Base-by-base conservation (phyloP, 2,113 vertebrate genomes). In the Irena cyanogastra region DNA sequence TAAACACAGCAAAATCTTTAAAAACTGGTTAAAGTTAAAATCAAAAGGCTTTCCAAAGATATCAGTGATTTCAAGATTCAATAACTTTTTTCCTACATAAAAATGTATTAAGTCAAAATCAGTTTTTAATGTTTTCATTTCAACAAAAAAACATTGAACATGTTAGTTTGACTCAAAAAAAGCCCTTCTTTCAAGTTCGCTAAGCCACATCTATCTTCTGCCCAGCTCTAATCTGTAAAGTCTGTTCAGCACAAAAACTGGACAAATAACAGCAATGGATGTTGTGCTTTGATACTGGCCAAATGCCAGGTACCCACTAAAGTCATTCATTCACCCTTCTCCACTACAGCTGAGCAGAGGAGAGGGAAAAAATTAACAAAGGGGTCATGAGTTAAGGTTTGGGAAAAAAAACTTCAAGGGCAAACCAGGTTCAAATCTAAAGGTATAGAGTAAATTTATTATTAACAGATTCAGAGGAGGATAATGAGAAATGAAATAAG, bases 401-500 rank as follows among this genome's bases (percentile, higher is more conserved):
- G 13, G 33, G 41, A 45, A 74, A 74, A n/a, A n/a, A 45, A 45
- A 45, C 7, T 44, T 35, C 13, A 74, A 74, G 13, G 39, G 70
- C 31, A 56, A 72, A 56, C 26, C 13, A 56, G 7, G 13, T 7
- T 44, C 52, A 44, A n/a, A 56, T n/a, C 17, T 20, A n/a, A 74
- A 56, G 30, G 17, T n/a, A n/a, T n/a, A 20, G 19, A 15, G 7
- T n/a, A 56, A 56, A 44, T 44, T 27, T 27, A 72, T 56, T 44
- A 56, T 44, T 56, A 44, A 44, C 70, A n/a, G 52, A 74, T 6
- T 56, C 52, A 44, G 39, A 44, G 31, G 7, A 56, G 7, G 22
- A 42, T 27, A 26, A 44, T 1, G 3, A 44, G 39, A 72, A 0
- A 2, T 27, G n/a, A 56, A 44, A 44, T 11, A 26, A 54, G n/a